These are phyloP conservation scores for Cliona cf. orientalis DNA, from an alignment of 37 sponge, comb jelly and placozoan genomes.

Conservation along the genomic window DNA sequence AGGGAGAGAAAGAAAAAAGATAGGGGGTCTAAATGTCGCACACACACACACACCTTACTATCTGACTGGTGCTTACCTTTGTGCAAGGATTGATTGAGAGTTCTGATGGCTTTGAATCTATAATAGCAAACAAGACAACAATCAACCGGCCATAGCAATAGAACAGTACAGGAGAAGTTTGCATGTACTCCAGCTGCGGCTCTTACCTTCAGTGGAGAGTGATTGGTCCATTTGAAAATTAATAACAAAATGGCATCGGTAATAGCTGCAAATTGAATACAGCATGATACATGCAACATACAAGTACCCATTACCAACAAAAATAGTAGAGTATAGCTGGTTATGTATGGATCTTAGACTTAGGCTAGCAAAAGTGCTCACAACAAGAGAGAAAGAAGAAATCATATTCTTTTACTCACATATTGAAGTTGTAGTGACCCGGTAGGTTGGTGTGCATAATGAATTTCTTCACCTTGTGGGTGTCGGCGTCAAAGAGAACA, in stretches of 20 bases:
- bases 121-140: no score
- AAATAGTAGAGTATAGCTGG: not conserved
- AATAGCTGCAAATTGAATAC: conserved; percentile 65
- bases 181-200: no score
- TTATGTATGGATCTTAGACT: not conserved
- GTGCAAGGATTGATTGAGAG: not conserved
- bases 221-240: conserved; percentile 20
- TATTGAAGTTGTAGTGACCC: conserved; percentile 97
- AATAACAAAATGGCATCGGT: conserved; percentile 67
- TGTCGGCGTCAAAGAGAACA: conserved; percentile 92
- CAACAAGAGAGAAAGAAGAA: no score
- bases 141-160: no score
- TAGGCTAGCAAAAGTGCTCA: not conserved
- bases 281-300: no score
- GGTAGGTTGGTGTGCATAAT: conserved; percentile 96
- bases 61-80: not conserved
- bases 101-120: no score
- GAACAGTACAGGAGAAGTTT: no score
- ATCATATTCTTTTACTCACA: conserved; percentile 56
- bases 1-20: no score
- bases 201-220: no score
- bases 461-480: conserved; percentile 93
- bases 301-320: no score
- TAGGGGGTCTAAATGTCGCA: no score
- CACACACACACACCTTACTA: not conserved